Evolutionary conservation across 2,888 invertebrate genomes (phyloP), one percentile per base, ranked within the genome.

Genomic region (Netelia fuscicornis): DNA sequence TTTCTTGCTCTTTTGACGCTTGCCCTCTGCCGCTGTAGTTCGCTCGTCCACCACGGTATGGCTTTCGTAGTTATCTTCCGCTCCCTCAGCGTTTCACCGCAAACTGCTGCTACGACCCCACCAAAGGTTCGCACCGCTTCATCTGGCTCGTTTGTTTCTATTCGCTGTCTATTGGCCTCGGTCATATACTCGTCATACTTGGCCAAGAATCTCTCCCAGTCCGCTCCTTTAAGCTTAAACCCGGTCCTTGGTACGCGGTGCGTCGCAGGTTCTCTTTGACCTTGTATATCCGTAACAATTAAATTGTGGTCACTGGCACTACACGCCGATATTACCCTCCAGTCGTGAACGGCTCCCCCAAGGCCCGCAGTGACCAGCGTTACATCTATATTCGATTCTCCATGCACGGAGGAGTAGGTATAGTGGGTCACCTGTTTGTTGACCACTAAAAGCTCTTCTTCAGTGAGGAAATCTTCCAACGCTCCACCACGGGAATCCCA

Each of bases 331-430:
- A n/a, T 17, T 9, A 71, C 37, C 56, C 6, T 44, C 71, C 71
- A 71, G 2, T 56, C 17, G 0, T 1, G 0, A 0, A 17, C 11
- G 0, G 17, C 9, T 2, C 9, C 6, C 20, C 71, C 2, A 1
- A 56, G 17, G 9, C 10, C 20, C 9, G 2, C n/a, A 2, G 56
- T 72, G 1, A 42, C 62, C 2, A 85, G 1, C 0, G 80, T 86
- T 0, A 86, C 25, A 6, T 85, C 85, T 0, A 86, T 86, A 10
- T 85, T 81, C 0, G 81, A 75, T 1, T 56, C 17, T 0, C 86
- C 83, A 1, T 30, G 9, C n/a, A 37, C 2, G 0, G 17, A 37
- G 2, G n/a, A n/a, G 37, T 30, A 82, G 0, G 82, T 77, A 1
- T 42, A 2, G 1, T 54, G 2, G 5, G 70, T 44, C 0, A n/a